phyloP scores from a whole-genome alignment of 2,113 vertebrate genomes.

The Prolemur simus region DNA sequence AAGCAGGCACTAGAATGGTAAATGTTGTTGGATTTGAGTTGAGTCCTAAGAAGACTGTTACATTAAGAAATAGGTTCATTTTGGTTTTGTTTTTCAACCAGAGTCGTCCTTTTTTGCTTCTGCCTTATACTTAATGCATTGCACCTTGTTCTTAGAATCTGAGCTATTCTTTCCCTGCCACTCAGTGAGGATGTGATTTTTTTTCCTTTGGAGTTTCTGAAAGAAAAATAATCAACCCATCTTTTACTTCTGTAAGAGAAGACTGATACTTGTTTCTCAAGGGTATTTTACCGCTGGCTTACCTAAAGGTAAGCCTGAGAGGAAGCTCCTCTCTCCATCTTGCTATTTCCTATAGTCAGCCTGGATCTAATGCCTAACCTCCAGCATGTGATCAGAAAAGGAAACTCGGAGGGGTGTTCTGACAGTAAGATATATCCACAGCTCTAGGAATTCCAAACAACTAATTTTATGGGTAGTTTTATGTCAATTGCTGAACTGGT shows the following conservation, averaged over 20 bases:
- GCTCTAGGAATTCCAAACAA: background rate
- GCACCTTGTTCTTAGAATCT: background rate
- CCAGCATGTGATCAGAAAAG: background rate
- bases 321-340: rapidly evolving
- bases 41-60: background rate
- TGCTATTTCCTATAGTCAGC: rapidly evolving
- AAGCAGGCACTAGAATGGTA: background rate
- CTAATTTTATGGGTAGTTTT: background rate
- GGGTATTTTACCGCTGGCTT: background rate
- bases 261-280: background rate
- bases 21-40: background rate
- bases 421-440: background rate
- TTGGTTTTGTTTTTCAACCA: background rate
- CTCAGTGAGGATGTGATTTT: background rate
- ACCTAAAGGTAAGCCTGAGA: background rate
- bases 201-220: background rate
- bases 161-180: background rate
- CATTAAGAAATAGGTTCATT: background rate
- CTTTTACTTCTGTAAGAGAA: background rate
- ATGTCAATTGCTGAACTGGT: background rate
- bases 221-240: background rate
- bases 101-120: background rate
- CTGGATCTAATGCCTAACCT: background rate
- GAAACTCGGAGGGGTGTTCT: rapidly evolving
- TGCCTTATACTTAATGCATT: background rate